These are phyloP conservation scores for Xiphophorus birchmanni DNA, from an alignment of 2,797 vertebrate genomes.

Conservation along the genomic window DNA sequence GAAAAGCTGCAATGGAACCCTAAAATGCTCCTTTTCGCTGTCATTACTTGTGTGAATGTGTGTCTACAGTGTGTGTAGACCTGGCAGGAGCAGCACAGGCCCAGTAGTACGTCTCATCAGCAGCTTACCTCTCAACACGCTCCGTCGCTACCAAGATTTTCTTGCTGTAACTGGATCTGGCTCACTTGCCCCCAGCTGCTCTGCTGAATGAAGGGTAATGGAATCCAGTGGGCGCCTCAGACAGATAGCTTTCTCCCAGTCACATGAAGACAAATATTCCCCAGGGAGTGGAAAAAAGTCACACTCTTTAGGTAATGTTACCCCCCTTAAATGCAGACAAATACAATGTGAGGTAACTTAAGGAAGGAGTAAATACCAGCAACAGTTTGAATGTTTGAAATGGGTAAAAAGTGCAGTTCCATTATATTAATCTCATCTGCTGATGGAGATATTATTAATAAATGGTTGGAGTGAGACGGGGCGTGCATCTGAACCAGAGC, in stretches of 20 bases:
- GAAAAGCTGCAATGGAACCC: constrained; percentile 19
- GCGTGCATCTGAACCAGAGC: not conserved
- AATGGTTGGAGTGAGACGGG: not conserved
- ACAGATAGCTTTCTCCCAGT: constrained; percentile 32
- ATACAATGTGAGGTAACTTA: not conserved
- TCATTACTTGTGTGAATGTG: not conserved
- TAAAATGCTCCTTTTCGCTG: constrained; percentile 28
- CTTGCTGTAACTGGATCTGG: constrained; percentile 63
- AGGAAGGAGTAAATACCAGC: not conserved
- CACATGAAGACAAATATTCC: constrained; percentile 64
- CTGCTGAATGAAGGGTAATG: constrained; percentile 61
- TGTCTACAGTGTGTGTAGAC: constrained; percentile 10
- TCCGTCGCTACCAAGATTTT: constrained; percentile 45
- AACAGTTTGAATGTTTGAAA: not conserved
- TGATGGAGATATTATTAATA: not conserved
- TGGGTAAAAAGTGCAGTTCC: not conserved
- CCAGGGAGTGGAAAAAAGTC: constrained; percentile 44
- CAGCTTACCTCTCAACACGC: constrained; percentile 48
- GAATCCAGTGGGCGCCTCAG: constrained; percentile 46
- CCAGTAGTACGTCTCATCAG: constrained; percentile 55
- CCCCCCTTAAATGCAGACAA: constrained; percentile 24
- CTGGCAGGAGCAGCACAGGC: constrained; percentile 40
- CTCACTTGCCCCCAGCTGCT: constrained; percentile 40
- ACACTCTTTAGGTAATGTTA: constrained; percentile 48
- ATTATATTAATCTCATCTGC: not conserved